These are phyloP conservation scores for Sebastes glaucus DNA, from an alignment of 2,797 vertebrate species.

Conservation along the genomic window DNA sequence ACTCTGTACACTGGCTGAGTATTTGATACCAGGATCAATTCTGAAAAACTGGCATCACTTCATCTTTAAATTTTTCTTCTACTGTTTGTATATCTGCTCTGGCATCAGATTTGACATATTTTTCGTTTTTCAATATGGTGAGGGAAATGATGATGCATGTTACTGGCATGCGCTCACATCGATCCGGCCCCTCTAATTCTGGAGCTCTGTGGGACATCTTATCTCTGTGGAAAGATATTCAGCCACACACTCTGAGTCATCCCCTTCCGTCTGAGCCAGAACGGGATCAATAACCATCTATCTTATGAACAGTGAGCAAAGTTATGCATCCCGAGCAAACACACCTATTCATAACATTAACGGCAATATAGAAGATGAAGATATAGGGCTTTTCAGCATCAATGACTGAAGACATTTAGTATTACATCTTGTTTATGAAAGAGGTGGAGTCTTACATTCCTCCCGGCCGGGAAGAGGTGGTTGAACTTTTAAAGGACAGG, in stretches of 20 bases:
- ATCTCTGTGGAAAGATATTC: conserved; percentile 29
- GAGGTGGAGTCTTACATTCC: background rate
- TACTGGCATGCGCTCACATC: conserved; percentile 39
- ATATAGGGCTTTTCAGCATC: background rate
- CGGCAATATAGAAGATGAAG: background rate
- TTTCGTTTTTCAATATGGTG: conserved; percentile 5
- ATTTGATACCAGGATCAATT: background rate
- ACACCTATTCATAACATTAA: conserved; percentile 12
- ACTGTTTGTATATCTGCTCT: conserved; percentile 6
- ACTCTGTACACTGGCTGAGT: background rate
- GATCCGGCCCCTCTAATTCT: conserved; percentile 49
- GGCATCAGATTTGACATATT: conserved; percentile 32
- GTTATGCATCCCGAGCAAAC: conserved; percentile 12
- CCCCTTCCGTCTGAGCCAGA: conserved; percentile 31
- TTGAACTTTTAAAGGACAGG: background rate
- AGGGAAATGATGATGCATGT: conserved; percentile 61
- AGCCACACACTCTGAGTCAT: conserved; percentile 30
- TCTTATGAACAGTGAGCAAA: conserved; percentile 33
- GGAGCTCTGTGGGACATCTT: conserved; percentile 7
- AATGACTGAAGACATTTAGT: background rate
- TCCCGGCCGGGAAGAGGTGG: background rate
- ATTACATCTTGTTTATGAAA: background rate
- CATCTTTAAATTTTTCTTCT: background rate
- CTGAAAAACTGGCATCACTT: background rate
- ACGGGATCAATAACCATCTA: conserved; percentile 62